Conservation (phyloP, 2,888 invertebrate genomes). For the Eupithecia vulgata region DNA sequence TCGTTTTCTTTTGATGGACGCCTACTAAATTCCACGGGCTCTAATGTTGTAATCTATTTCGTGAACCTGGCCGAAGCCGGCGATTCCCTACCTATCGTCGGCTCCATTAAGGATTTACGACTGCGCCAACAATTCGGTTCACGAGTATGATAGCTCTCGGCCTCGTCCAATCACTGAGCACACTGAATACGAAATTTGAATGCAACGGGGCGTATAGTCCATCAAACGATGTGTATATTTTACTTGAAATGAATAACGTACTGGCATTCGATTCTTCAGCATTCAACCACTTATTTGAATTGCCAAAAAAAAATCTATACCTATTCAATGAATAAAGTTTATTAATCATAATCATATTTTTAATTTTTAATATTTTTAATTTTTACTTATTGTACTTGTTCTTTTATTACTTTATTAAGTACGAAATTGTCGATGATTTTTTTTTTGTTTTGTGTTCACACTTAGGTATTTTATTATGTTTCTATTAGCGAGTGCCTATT, state of each 20-base stretch:
- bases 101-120: conserved; percentile 52
- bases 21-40: conserved; percentile 51
- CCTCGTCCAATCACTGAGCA: conserved; percentile 39
- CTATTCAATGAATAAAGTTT: background rate
- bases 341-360: too few relatives aligned
- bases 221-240: background rate
- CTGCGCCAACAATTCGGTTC: conserved; percentile 42
- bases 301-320: background rate
- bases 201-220: conserved; percentile 15
- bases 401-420: too few relatives aligned
- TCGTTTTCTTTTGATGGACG: conserved; percentile 64
- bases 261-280: background rate
- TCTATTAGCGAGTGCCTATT: too few relatives aligned
- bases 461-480: too few relatives aligned
- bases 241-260: background rate
- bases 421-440: too few relatives aligned
- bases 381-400: too few relatives aligned
- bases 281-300: background rate
- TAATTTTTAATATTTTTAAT: too few relatives aligned
- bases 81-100: conserved; percentile 38
- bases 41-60: conserved; percentile 56
- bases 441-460: too few relatives aligned
- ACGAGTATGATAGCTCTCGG: conserved; percentile 32
- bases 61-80: conserved; percentile 46
- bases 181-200: conserved; percentile 30